Conservation (phyloP, 2,113 vertebrate genomes). For the Sturnus vulgaris region DNA sequence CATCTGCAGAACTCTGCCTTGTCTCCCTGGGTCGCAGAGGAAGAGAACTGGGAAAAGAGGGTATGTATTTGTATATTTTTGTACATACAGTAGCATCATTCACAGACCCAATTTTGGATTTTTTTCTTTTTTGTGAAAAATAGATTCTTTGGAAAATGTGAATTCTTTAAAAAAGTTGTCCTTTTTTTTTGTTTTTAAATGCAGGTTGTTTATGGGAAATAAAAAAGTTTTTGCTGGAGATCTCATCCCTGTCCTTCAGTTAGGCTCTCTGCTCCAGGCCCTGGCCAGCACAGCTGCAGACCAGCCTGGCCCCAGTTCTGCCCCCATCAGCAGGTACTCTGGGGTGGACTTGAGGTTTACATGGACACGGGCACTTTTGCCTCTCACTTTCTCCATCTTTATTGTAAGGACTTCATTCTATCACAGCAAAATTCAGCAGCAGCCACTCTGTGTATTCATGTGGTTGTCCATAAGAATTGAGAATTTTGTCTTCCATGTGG, state of each 20-base stretch:
- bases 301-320: not conserved
- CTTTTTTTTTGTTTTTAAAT: not conserved
- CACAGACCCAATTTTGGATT: not conserved
- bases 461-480: not conserved
- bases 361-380: not conserved
- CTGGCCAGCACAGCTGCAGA: not conserved
- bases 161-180: not conserved
- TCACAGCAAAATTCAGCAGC: not conserved
- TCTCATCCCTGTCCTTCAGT: not conserved
- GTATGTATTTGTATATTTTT: not conserved
- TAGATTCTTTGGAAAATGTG: not conserved
- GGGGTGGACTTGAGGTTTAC: not conserved
- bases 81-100: not conserved
- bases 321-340: fast-evolving
- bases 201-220: not conserved
- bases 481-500: not conserved
- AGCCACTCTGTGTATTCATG: not conserved
- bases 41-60: not conserved
- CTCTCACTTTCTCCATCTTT: not conserved
- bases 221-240: not conserved
- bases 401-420: not conserved
- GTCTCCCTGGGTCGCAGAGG: not conserved
- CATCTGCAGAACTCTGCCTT: not conserved
- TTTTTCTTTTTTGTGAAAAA: not conserved
- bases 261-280: not conserved